Conservation (phyloP, 2,797 vertebrate species). For the Muraenolepis orangiensis region DNA sequence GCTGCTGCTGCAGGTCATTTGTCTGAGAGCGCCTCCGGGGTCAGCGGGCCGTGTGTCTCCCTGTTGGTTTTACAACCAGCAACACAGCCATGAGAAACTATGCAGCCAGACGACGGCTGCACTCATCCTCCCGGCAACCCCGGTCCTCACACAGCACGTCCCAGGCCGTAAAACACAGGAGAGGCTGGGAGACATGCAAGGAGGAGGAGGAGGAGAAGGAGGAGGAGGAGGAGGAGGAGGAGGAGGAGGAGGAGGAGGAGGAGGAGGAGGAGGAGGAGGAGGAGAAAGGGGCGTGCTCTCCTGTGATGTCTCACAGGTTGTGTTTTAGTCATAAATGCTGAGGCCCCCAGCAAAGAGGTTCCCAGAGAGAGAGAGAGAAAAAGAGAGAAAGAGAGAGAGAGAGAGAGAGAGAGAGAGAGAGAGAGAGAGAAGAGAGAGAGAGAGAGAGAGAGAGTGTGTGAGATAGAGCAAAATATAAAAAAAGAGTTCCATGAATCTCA, state of each 20-base stretch:
- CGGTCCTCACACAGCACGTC: conserved; percentile 43
- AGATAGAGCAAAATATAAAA: too few relatives aligned
- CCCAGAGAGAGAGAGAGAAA: conserved; percentile 14
- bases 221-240: background rate
- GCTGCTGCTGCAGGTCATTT: conserved; percentile 15
- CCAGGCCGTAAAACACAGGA: conserved; percentile 46
- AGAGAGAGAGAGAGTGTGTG: background rate
- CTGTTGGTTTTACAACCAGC: conserved; percentile 48
- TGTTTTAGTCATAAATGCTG: conserved; percentile 46
- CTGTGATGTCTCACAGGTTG: conserved; percentile 65
- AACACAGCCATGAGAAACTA: conserved; percentile 45
- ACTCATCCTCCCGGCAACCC: conserved; percentile 33
- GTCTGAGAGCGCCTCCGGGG: conserved; percentile 18
- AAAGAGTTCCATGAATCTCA: conserved; percentile 30
- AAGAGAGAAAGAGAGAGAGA: conserved; percentile 3
- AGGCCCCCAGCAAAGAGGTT: background rate
- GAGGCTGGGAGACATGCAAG: background rate
- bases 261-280: background rate
- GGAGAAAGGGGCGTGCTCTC: conserved; percentile 8
- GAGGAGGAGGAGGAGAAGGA: conserved; percentile 9
- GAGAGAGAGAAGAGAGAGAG: background rate
- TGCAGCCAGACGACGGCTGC: conserved; percentile 33
- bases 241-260: conserved; percentile 3
- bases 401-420: conserved; percentile 17
- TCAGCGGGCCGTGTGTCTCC: conserved; percentile 1